These are phyloP conservation scores for Andrena minutula DNA, from an alignment of 2,888 invertebrate genomes.

Conservation along the genomic window DNA sequence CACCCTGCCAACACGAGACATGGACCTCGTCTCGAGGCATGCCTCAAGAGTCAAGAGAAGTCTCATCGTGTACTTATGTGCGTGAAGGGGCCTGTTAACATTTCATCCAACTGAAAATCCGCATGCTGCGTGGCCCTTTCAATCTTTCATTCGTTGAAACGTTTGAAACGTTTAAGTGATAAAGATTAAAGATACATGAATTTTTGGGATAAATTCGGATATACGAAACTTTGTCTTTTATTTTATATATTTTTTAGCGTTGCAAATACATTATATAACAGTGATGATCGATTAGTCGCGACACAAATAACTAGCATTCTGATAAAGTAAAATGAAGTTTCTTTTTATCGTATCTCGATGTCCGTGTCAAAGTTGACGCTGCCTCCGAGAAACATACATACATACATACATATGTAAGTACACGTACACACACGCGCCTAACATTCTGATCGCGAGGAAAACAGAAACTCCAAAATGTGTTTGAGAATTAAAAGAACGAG, in stretches of 20 bases:
- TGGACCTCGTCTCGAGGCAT: too few relatives aligned
- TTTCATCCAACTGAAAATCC: too few relatives aligned
- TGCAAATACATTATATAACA: neutral
- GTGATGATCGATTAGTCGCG: conserved; percentile 1
- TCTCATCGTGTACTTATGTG: too few relatives aligned
- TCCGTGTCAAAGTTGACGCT: conserved; percentile 34
- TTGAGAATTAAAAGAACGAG: neutral
- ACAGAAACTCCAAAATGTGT: neutral
- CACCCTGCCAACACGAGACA: too few relatives aligned
- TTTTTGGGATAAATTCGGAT: neutral
- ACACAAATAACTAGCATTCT: neutral
- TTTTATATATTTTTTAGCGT: neutral
- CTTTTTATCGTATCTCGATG: conserved; percentile 13
- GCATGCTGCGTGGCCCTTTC: neutral
- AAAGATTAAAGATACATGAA: neutral
- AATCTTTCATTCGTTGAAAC: too few relatives aligned
- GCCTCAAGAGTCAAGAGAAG: too few relatives aligned
- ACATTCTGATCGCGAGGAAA: neutral
- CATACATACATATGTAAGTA: neutral
- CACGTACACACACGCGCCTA: neutral
- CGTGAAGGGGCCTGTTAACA: too few relatives aligned
- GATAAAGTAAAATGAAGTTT: neutral
- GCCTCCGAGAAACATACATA: neutral
- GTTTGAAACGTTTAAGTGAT: too few relatives aligned
- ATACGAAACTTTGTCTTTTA: neutral